Conservation (phyloP, 2,113 vertebrate species). For the Macrotus californicus region DNA sequence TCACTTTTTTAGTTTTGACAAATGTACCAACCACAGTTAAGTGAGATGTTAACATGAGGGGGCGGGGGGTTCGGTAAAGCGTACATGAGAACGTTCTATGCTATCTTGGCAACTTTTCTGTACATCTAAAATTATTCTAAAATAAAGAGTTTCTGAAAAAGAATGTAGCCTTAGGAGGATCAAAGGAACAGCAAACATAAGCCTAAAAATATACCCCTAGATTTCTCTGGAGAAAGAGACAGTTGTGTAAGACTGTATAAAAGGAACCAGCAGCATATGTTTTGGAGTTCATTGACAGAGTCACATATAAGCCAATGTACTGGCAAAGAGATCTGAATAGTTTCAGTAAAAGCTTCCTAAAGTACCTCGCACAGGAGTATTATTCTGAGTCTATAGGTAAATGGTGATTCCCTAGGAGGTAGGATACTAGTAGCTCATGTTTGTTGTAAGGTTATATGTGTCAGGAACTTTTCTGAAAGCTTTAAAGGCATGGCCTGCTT, state of each 20-base stretch:
- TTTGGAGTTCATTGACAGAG: not conserved
- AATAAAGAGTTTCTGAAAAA: not conserved
- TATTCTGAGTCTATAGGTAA: not conserved
- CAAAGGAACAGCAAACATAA: not conserved
- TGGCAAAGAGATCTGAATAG: not conserved
- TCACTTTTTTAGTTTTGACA: not conserved
- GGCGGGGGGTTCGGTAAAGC: not conserved
- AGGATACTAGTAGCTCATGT: not conserved
- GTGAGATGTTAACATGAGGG: not conserved
- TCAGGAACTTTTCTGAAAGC: not conserved
- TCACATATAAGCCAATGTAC: not conserved
- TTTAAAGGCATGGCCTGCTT: not conserved
- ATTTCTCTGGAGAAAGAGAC: not conserved
- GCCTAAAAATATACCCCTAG: not conserved
- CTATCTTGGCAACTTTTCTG: not conserved
- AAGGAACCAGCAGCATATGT: not conserved
- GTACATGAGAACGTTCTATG: not conserved
- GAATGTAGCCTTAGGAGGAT: not conserved
- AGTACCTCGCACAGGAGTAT: not conserved
- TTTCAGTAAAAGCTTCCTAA: not conserved
- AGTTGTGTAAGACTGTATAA: not conserved
- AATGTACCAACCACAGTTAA: not conserved
- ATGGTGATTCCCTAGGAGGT: not conserved
- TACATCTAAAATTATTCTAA: not conserved
- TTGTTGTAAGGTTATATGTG: not conserved